These are phyloP conservation scores for Dynastes hyllus DNA, from an alignment of 2,888 invertebrate species.

Conservation along the genomic window DNA sequence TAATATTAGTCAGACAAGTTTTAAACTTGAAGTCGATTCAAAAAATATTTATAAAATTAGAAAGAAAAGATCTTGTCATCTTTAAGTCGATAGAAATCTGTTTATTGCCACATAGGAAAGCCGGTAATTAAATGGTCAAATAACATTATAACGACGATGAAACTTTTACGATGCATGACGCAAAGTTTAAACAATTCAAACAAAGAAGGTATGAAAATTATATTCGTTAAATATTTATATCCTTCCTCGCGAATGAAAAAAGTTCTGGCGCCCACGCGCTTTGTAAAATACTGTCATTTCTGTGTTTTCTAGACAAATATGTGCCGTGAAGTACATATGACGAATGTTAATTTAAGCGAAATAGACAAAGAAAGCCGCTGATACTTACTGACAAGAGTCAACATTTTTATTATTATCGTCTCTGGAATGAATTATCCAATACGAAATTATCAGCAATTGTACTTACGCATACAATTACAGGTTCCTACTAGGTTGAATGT, in stretches of 20 bases:
- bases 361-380: conserved; percentile 5
- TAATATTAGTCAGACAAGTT: too few species aligned
- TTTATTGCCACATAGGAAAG: conserved; percentile 38
- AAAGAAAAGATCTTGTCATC: neutral
- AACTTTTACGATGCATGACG: conserved; percentile 42
- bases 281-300: conserved; percentile 35
- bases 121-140: conserved; percentile 44
- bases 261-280: conserved; percentile 37
- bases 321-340: conserved; percentile 23
- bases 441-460: too few species aligned
- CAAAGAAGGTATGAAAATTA: conserved; percentile 42
- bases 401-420: neutral
- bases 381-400: conserved; percentile 5
- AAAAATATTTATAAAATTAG: too few species aligned
- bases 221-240: conserved; percentile 45
- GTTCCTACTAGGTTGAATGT: too few species aligned
- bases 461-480: too few species aligned
- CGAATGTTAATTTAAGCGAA: conserved; percentile 37
- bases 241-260: conserved; percentile 43
- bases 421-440: neutral
- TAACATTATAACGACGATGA: conserved; percentile 38
- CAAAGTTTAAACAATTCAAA: conserved; percentile 44
- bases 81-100: conserved; percentile 21
- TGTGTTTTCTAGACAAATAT: conserved; percentile 37
- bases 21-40: too few species aligned